Evolutionary conservation across 1,140 invertebrate species (phyloP), one percentile per base, ranked within the genome.

Genomic region (Rhagoletis pomonella): DNA sequence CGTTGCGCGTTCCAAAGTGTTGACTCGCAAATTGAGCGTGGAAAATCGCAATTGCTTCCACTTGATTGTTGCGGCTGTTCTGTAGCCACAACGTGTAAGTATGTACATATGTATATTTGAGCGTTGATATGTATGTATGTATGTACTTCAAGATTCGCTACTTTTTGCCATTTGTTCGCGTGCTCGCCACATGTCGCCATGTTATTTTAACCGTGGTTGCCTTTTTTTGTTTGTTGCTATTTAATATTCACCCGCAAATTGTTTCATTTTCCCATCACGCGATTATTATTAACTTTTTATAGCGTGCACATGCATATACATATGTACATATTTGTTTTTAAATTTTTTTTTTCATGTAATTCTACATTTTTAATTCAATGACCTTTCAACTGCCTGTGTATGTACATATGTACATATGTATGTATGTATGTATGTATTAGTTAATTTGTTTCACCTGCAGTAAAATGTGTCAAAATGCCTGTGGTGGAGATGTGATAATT

Each of bases 1-100:
- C 9, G 69, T n/a, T 58, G 47, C 73, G 47, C 73, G 73, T 55
- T 81, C 73, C 73, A 81, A 55, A 81, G 73, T 58, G 73, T 81
- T 81, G 73, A 58, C 73, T 81, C n/a, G 73, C 73, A 81, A 81
- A 81, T 81, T 81, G 73, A 81, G 73, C 73, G 73, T 81, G 47
- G 73, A 81, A 81, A 81, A 81, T 81, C 73, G 73, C 73, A 81
- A 81, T 55, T 19, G 73, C 73, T 4, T n/a, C 44, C 17, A 81
- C 73, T 55, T 47, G 64, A 39, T 67, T 10, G 67, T 5, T 10
- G 50, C 29, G 29, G 67, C 67, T 47, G 4, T 44, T n/a, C 14
- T 62, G 10, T 55, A 55, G 5, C 50, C 50, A 55, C 29, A 29
- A 29, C 29, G 65, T 2, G 19, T 67, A 12, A 29, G 7, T 42